Base-by-base conservation (phyloP, 2,888 invertebrate genomes). In the Eubasilissa splendida region DNA sequence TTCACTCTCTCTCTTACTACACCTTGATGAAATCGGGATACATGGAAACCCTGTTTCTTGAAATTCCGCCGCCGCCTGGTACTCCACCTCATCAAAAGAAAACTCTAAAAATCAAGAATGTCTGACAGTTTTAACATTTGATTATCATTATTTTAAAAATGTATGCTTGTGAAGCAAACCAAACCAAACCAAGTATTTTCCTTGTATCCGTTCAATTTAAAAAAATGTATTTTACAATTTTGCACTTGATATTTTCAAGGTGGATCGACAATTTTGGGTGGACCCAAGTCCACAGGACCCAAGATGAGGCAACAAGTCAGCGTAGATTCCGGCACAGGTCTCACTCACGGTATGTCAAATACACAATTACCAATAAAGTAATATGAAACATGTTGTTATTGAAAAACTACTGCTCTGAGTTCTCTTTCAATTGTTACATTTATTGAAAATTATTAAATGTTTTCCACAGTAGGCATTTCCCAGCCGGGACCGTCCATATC, bases 231-330 rank as follows among this genome's bases (percentile, higher is more conserved):
- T 5, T 3, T n/a, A 7, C 42, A 10, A 66, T 33, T 66, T 12
- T n/a, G 50, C 12, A 1, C 53, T 7, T n/a, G 14, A n/a, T 52
- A 8, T 54, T 54, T 14, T 14, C 4, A 42, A 83, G 83, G 80
- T 58, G 84, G 84, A 52, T 82, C 82, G 9, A 84, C 84, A 42
- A 82, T 81, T 33, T 76, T 84, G n/a, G 81, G 82, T 9, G 81
- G 77, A 50, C 59, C 78, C 14, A 84, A 84, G 58, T 75, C 66
- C 8, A 77, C 68, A 56, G 76, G 68, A 8, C 79, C 74, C 4
- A 84, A 84, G 63, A 78, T 75, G 60, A 82, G 81, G 65, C 84
- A 82, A 42, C 81, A 83, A 11, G n/a, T 77, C 58, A 56, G 54
- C 12, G 52, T 75, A 14, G 79, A 83, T 42, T 74, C 81, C 54